phyloP scores from a whole-genome alignment of 2,797 vertebrate genomes.

The Gymnocypris eckloni region DNA sequence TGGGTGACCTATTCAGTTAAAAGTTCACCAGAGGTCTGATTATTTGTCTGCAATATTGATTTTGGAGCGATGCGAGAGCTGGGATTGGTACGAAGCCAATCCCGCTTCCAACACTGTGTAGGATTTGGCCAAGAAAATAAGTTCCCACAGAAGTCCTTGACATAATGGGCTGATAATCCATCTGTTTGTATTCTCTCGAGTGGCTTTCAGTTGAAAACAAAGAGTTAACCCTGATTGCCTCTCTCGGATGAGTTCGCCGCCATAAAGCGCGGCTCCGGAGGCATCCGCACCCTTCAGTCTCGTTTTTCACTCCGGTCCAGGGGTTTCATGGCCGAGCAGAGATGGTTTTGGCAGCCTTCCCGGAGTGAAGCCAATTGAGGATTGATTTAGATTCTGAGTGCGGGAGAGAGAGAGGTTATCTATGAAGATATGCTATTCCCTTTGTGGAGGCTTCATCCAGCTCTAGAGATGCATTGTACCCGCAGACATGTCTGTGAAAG shows the following conservation, averaged over 20 bases:
- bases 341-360: constrained; percentile 68
- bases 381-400: constrained; percentile 55
- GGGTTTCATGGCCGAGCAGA: constrained; percentile 62
- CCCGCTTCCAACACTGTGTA: neutral
- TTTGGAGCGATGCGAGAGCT: neutral
- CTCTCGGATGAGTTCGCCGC: constrained; percentile 30
- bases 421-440: constrained; percentile 68
- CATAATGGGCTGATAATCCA: constrained; percentile 38
- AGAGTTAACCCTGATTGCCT: constrained; percentile 47
- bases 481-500: constrained; percentile 40
- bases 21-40: constrained; percentile 27
- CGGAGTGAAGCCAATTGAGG: constrained; percentile 57
- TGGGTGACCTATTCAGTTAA: constrained; percentile 9
- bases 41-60: neutral
- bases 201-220: constrained; percentile 39
- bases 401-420: constrained; percentile 61
- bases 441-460: constrained; percentile 62
- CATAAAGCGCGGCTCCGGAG: constrained; percentile 42
- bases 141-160: neutral
- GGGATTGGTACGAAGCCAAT: neutral
- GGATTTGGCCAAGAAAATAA: neutral
- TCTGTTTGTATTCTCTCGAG: constrained; percentile 20
- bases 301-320: constrained; percentile 49
- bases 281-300: constrained; percentile 35
- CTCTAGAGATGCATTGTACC: constrained; percentile 64